Conservation (phyloP, 2,888 invertebrate genomes). For the Ptychoptera contaminata region DNA sequence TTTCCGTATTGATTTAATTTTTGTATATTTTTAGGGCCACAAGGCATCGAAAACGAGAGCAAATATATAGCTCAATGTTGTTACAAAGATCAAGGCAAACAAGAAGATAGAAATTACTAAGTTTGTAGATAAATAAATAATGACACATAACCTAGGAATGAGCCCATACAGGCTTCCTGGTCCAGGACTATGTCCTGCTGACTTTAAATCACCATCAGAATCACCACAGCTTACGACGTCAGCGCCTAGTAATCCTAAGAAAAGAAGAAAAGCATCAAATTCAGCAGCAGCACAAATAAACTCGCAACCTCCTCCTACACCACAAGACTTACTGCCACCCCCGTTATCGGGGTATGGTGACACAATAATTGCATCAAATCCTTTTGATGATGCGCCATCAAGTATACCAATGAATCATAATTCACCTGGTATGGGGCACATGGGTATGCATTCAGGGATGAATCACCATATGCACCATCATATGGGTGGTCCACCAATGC, state of each 20-base stretch:
- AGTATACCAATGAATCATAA: constrained; percentile 33
- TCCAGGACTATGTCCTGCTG: constrained; percentile 52
- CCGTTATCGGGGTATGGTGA: constrained; percentile 79
- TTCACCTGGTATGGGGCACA: constrained; percentile 43
- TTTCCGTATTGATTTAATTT: not conserved
- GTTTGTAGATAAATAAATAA: constrained; percentile 18
- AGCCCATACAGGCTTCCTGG: constrained; percentile 59
- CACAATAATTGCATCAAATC: constrained; percentile 87
- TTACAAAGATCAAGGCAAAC: constrained; percentile 1
- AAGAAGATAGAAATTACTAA: constrained; percentile 2
- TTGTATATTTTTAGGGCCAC: constrained; percentile 9
- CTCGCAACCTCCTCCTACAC: constrained; percentile 54
- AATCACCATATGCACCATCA: constrained; percentile 25
- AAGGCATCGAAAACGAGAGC: constrained; percentile 7
- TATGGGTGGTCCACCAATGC: constrained; percentile 36
- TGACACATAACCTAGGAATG: constrained; percentile 75
- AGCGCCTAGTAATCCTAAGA: constrained; percentile 72
- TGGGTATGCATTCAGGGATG: constrained; percentile 29
- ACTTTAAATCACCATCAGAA: constrained; percentile 58
- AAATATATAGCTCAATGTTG: constrained; percentile 3
- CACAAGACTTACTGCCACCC: constrained; percentile 63
- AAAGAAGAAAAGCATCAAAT: constrained; percentile 67
- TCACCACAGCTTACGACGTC: constrained; percentile 52
- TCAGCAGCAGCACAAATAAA: constrained; percentile 40
- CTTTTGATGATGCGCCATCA: constrained; percentile 80